Base-by-base conservation (phyloP, 2,113 vertebrate species). In the Engraulis encrasicolus region DNA sequence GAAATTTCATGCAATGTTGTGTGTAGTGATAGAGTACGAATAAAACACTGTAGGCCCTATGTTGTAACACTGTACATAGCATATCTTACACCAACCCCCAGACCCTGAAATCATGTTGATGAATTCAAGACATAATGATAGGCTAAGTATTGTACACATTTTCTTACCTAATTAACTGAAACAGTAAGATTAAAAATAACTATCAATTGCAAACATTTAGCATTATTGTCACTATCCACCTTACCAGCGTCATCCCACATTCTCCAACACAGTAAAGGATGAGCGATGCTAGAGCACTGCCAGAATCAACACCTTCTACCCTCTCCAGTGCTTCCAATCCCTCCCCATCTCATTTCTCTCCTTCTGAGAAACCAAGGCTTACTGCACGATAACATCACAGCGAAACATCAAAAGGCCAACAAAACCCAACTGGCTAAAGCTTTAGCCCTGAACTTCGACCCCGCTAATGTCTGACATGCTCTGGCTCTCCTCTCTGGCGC, bases 371-470 rank as follows among this genome's bases (percentile, higher is more conserved):
- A 15, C 61, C 61, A 71, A 14, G 12, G 61, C 61, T n/a, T 14
- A 12, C 61, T 2, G 27, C 61, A 71, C 27, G 61, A 31, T 34
- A 71, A 71, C 61, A 71, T 66, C 61, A 71, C 27, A 12, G 27
- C n/a, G 23, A 27, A 71, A 71, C 61, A 71, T 71, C 27, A 34
- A 71, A 71, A 71, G 12, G 61, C 61, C 11, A 27, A 34, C 27
- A 34, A 12, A 17, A 27, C 27, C 6, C 61, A 4, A 34, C 61
- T 4, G 61, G 11, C 27, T 71, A 71, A 71, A 27, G 27, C 27
- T 34, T 71, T 71, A 71, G 61, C 61, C 27, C 61, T 71, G 61
- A 71, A 11, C 61, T 34, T 27, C 34, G 61, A 71, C 61, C 61
- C 61, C 2, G 61, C 61, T 71, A 71, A 71, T 71, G 61, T 34